A percentile compares a stretch with the other conserved stretches of the same genome.
phyloP scores from a whole-genome alignment of 1,140 invertebrate species.

The Sinonovacula constricta region DNA sequence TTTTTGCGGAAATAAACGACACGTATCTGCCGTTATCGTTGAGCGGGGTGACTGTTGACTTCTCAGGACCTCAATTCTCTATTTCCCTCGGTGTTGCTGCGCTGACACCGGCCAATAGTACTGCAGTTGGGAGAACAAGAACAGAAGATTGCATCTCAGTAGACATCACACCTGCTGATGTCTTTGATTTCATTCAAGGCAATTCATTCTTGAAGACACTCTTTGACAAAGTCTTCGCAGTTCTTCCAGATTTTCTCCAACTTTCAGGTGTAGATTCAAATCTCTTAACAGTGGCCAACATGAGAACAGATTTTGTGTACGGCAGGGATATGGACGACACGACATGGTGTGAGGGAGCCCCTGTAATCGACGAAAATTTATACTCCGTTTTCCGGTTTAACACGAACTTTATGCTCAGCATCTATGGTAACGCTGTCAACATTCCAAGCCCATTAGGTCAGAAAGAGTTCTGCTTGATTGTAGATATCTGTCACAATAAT shows the following conservation, averaged over 20 bases:
- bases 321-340: too few species aligned
- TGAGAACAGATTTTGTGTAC: too few species aligned
- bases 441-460: background rate
- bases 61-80: too few species aligned
- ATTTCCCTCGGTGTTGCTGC: too few species aligned
- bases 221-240: background rate
- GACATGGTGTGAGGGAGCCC: too few species aligned
- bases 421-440: background rate
- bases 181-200: too few species aligned
- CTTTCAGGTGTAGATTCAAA: conserved; percentile 8
- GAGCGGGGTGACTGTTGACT: conserved; percentile 6
- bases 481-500: too few species aligned
- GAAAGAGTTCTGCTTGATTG: conserved; percentile 6
- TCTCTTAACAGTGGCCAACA: too few species aligned
- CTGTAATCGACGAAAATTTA: too few species aligned
- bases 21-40: conserved; percentile 14
- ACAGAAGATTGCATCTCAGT: background rate
- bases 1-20: too few species aligned
- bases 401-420: background rate
- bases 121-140: background rate
- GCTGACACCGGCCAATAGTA: background rate
- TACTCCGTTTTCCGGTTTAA: too few species aligned
- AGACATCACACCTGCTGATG: conserved; percentile 14
- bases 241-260: conserved; percentile 6
- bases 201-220: conserved; percentile 8